A percentile compares a stretch with the other conserved stretches of the same genome.
These are phyloP conservation scores for Danio tinwini DNA, from an alignment of 2,797 vertebrate species.

Conservation along the genomic window DNA sequence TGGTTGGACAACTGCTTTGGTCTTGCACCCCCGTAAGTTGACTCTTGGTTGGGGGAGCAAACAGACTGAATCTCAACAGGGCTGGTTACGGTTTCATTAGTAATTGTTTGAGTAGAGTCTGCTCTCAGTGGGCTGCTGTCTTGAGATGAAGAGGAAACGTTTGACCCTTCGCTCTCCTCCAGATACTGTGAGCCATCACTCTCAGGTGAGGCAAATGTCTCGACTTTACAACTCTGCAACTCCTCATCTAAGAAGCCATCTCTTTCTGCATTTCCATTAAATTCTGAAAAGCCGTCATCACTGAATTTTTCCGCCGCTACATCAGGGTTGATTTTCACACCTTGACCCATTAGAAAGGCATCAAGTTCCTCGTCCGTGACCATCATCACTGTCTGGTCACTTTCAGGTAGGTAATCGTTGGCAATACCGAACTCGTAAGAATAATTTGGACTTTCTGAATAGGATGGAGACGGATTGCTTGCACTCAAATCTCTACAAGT, in stretches of 20 bases:
- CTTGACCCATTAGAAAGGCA: slow-evolving; percentile 86
- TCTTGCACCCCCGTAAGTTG: slow-evolving; percentile 82
- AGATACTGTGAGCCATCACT: slow-evolving; percentile 66
- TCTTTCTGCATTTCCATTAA: slow-evolving; percentile 54
- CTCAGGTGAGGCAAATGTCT: slow-evolving; percentile 68
- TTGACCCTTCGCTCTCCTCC: slow-evolving; percentile 60
- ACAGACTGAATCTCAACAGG: slow-evolving; percentile 59
- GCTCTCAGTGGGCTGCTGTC: slow-evolving; percentile 59
- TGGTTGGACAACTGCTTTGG: slow-evolving; percentile 84
- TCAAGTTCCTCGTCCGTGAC: slow-evolving; percentile 94
- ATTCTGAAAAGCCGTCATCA: slow-evolving; percentile 63
- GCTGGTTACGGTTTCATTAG: slow-evolving; percentile 56
- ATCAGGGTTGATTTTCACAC: slow-evolving; percentile 63
- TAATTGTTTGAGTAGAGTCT: slow-evolving; percentile 41
- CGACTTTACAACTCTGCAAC: slow-evolving; percentile 59
- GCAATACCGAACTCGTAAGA: slow-evolving; percentile 62
- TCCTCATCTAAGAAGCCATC: slow-evolving; percentile 60
- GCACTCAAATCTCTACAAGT: slow-evolving; percentile 32
- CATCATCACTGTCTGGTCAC: slow-evolving; percentile 79
- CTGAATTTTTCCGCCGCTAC: slow-evolving; percentile 61
- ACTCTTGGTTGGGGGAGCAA: slow-evolving; percentile 64
- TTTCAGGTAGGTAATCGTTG: slow-evolving; percentile 77
- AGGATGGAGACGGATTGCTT: slow-evolving; percentile 45
- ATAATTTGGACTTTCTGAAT: slow-evolving; percentile 70
- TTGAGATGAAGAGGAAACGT: slow-evolving; percentile 59